Conservation (phyloP, 2,113 vertebrate genomes). For the Prionailurus bengalensis region DNA sequence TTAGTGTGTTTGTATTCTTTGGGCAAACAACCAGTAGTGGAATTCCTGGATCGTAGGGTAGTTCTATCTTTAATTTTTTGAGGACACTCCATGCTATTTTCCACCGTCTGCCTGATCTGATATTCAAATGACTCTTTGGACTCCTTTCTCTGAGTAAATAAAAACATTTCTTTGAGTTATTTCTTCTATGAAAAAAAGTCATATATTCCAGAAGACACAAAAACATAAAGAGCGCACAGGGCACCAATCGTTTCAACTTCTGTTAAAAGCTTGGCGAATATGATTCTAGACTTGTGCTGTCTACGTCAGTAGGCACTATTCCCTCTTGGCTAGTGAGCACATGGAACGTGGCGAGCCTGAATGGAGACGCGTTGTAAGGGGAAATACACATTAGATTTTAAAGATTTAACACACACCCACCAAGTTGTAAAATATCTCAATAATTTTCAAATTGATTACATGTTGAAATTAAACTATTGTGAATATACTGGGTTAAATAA, state of each 20-base stretch:
- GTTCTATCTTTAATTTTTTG: neutral
- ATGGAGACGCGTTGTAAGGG: neutral
- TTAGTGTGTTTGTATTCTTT: neutral
- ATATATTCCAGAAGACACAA: neutral
- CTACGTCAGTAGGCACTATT: neutral
- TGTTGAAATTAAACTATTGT: neutral
- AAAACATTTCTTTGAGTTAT: neutral
- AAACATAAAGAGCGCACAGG: neutral
- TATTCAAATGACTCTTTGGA: neutral
- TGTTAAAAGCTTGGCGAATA: neutral
- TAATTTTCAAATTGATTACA: neutral
- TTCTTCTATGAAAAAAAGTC: neutral
- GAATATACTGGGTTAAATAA: neutral
- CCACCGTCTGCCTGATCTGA: neutral
- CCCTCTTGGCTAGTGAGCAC: rapidly evolving
- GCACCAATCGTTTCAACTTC: neutral
- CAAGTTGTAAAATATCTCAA: neutral
- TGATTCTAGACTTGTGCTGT: neutral
- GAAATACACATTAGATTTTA: neutral
- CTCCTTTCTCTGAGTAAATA: neutral
- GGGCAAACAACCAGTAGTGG: neutral
- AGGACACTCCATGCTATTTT: neutral
- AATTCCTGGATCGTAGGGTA: neutral
- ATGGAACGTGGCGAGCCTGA: neutral
- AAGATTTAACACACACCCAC: neutral